Percentiles rank a stretch among this genome's conserved stretches.
phyloP scores from a whole-genome alignment of 1,140 invertebrate species.

The Microplitis mediator region DNA sequence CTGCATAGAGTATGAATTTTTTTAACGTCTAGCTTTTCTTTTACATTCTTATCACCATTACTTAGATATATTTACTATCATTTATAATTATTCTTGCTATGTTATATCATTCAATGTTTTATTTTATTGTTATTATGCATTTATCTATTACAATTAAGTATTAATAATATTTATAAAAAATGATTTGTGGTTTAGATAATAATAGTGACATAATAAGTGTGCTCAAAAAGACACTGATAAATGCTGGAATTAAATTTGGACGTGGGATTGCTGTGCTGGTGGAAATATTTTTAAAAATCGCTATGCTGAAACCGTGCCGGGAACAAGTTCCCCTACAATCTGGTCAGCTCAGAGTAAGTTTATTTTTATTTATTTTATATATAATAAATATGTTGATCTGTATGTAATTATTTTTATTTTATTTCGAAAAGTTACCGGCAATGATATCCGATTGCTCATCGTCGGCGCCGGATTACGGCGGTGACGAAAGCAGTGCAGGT shows the following conservation, averaged over 20 bases:
- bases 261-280: constrained; percentile 52
- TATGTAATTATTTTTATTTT: neutral
- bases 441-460: constrained; percentile 55
- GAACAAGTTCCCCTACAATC: constrained; percentile 52
- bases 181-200: constrained; percentile 39
- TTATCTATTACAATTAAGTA: neutral
- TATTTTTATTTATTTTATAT: constrained; percentile 4
- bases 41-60: no score
- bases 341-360: constrained; percentile 51
- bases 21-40: neutral
- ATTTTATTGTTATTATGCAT: neutral
- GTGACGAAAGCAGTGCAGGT: constrained; percentile 62
- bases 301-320: constrained; percentile 50
- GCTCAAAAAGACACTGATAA: constrained; percentile 45
- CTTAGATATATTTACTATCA: neutral
- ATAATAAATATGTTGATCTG: neutral
- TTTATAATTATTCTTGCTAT: neutral
- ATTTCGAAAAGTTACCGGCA: constrained; percentile 46
- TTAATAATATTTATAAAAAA: neutral
- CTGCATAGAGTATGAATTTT: neutral
- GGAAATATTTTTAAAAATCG: constrained; percentile 52
- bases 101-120: neutral
- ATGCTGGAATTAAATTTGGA: constrained; percentile 45
- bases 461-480: constrained; percentile 60
- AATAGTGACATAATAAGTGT: constrained; percentile 46